These are phyloP conservation scores for Lycodopsis pacificus DNA, from an alignment of 2,797 vertebrate species.

Conservation along the genomic window DNA sequence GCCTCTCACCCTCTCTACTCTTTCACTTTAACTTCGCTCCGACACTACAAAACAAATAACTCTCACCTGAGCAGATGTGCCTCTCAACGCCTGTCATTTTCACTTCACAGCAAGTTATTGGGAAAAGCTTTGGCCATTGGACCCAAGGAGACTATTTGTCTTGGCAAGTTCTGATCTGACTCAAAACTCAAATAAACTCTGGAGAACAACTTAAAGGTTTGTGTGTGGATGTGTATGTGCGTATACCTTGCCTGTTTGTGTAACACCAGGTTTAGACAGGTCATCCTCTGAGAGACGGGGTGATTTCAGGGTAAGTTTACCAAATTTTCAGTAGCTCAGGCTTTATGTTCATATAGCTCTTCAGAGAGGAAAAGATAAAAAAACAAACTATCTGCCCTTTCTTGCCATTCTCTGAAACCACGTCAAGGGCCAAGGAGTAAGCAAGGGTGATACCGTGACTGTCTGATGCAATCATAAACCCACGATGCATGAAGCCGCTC, in stretches of 20 bases:
- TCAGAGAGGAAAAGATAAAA: constrained; percentile 42
- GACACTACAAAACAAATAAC: constrained; percentile 73
- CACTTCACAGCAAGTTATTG: constrained; percentile 62
- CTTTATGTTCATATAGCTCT: constrained; percentile 51
- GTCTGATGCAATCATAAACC: constrained; percentile 70
- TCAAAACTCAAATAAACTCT: constrained; percentile 67
- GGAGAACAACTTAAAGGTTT: constrained; percentile 55
- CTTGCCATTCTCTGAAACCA: constrained; percentile 58
- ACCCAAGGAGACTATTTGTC: constrained; percentile 63
- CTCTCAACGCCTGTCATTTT: constrained; percentile 62
- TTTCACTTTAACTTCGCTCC: constrained; percentile 50
- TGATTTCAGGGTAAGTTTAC: constrained; percentile 57
- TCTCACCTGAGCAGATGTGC: constrained; percentile 66
- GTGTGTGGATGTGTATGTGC: constrained; percentile 19
- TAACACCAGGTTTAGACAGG: constrained; percentile 53
- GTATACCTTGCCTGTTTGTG: constrained; percentile 34
- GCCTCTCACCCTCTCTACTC: constrained; percentile 55
- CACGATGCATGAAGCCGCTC: constrained; percentile 52
- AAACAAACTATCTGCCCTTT: constrained; percentile 40
- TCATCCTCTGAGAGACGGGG: constrained; percentile 44
- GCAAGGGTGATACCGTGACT: constrained; percentile 54
- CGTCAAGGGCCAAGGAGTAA: constrained; percentile 53
- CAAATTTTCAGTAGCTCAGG: constrained; percentile 41
- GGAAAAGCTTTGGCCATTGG: constrained; percentile 58
- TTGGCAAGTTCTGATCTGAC: constrained; percentile 65